Evolutionary conservation across 2,113 vertebrate species (phyloP), one percentile per base, ranked within the genome.

Genomic region (Larimichthys crocea): DNA sequence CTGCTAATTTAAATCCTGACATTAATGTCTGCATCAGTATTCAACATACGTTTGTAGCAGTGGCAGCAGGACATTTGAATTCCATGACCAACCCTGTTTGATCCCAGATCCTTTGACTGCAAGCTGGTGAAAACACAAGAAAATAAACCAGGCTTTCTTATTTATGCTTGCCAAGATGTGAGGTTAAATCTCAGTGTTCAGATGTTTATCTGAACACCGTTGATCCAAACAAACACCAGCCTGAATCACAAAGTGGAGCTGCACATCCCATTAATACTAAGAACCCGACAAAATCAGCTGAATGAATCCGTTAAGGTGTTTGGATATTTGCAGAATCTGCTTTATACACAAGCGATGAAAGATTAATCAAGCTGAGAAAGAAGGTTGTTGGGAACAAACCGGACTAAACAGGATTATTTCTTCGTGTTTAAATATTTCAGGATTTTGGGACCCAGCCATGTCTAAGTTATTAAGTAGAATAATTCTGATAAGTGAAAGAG

Each of bases 21-120:
- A 35, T 74, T 60, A 50, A 65, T 44, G 22, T 57, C 63, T 69
- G 48, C 86, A 78, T 89, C 73, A 78, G 72, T 76, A 85, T 63
- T 83, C 74, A 69, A 3, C 12, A 6, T 61, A 24, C 44, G 55
- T 49, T 35, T 74, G 31, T 10, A 50, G 12, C 49, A 53, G 49
- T 3, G n/a, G 48, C n/a, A 35, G 64, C 9, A 50, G 53, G 31
- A 77, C 40, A 53, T 65, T 69, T 59, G 31, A 60, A 15, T 44
- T 48, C 57, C 52, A n/a, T 20, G 48, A 49, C 49, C n/a, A n/a
- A 63, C 15, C 3, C 67, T 44, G 55, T 78, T 52, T 77, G 61
- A 72, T 42, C 24, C 19, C 40, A 63, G 50, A 68, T 81, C 49
- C 46, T 31, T 22, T 7, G 29, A 22, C 52, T 55, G 8, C 16